Evolutionary conservation across 2,797 vertebrate genomes (phyloP).

Genomic region (Aldrovandia affinis): DNA sequence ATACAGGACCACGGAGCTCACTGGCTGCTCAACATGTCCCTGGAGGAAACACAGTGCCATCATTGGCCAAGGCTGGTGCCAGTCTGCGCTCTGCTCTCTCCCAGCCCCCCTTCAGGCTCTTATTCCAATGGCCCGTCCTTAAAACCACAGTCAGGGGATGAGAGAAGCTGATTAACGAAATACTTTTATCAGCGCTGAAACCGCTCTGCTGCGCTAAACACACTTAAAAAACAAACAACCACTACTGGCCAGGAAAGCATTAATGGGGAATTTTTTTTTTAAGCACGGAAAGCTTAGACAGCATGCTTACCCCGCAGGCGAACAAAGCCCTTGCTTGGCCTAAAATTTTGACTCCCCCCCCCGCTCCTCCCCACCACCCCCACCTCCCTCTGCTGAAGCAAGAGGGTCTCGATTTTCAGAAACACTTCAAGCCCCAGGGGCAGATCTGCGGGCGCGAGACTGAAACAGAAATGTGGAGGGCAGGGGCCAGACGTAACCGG

Average conservation of each 20-base stretch:
- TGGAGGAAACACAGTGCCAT: conserved; percentile 59
- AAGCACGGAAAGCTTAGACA: conserved; percentile 43
- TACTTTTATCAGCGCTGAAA: conserved; percentile 84
- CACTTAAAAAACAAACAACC: conserved; percentile 65
- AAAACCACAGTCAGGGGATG: conserved; percentile 64
- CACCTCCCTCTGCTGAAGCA: conserved; percentile 30
- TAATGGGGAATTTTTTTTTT: conserved; percentile 23
- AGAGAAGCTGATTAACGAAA: conserved; percentile 86
- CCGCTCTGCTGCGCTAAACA: conserved; percentile 71
- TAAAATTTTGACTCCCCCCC: not conserved
- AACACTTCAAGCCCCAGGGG: conserved; percentile 28
- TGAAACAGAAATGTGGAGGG: not conserved
- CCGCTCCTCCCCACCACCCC: not conserved
- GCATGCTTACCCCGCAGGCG: conserved; percentile 25
- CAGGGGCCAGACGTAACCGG: not conserved
- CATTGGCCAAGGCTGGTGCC: conserved; percentile 72
- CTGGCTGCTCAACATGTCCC: conserved; percentile 69
- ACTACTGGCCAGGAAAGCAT: conserved; percentile 47
- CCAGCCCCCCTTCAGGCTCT: conserved; percentile 49
- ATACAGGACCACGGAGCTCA: conserved; percentile 53
- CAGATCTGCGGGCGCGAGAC: conserved; percentile 10
- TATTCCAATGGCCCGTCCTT: conserved; percentile 75
- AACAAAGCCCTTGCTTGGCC: conserved; percentile 18
- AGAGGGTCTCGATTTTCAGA: conserved; percentile 38
- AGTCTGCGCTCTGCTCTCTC: conserved; percentile 60